phyloP scores from a whole-genome alignment of 1,140 invertebrate genomes.

The Triops cancriformis region DNA sequence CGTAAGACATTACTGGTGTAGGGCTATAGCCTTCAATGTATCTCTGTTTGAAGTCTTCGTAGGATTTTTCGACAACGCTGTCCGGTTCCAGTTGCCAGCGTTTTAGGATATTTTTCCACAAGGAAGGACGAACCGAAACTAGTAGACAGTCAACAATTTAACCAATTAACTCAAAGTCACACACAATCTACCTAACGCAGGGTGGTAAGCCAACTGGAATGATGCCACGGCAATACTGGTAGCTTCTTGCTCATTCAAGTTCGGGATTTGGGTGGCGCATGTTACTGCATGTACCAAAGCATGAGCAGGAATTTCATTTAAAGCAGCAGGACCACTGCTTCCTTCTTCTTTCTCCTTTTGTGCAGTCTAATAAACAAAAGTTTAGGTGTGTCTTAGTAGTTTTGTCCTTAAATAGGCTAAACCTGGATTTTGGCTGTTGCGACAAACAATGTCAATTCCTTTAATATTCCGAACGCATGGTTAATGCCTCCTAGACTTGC shows the following conservation, averaged over 20 bases:
- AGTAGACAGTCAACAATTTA: background rate
- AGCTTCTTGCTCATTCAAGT: constrained; percentile 42
- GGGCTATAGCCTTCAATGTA: constrained; percentile 53
- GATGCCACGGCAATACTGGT: constrained; percentile 50
- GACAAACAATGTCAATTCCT: constrained; percentile 51
- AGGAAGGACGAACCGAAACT: background rate
- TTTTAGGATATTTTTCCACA: constrained; percentile 37
- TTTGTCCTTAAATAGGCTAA: too few species aligned
- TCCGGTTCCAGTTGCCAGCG: constrained; percentile 48
- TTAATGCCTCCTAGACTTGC: constrained; percentile 40
- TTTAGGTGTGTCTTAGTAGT: too few species aligned
- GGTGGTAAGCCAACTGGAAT: constrained; percentile 59
- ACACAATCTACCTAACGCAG: constrained; percentile 45
- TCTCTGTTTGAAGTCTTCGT: constrained; percentile 47
- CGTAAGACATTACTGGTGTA: constrained; percentile 41
- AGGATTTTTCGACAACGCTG: constrained; percentile 47
- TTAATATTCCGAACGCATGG: constrained; percentile 47
- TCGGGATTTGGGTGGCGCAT: background rate
- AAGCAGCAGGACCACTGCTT: background rate
- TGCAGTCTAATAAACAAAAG: constrained; percentile 27
- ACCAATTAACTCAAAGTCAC: background rate
- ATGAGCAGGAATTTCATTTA: constrained; percentile 27
- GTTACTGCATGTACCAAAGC: constrained; percentile 23
- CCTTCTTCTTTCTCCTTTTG: constrained; percentile 33
- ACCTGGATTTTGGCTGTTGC: constrained; percentile 45